A percentile compares a stretch with the other conserved stretches of the same genome.
phyloP scores from a whole-genome alignment of 2,888 invertebrate species.

The Eubasilissa splendida region DNA sequence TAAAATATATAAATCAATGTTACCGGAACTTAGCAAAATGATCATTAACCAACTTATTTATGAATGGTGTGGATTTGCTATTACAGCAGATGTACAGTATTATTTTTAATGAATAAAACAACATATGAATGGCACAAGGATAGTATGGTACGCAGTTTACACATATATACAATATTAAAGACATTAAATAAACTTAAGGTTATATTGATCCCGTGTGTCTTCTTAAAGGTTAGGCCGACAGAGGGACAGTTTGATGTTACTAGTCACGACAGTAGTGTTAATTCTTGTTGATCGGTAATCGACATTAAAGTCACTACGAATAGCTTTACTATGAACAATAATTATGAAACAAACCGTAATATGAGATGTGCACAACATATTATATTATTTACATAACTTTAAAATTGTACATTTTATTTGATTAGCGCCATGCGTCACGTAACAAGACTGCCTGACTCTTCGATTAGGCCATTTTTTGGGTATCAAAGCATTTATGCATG shows the following conservation, averaged over 20 bases:
- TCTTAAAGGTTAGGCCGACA: conserved; percentile 22
- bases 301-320: too few species aligned
- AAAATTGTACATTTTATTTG: too few species aligned
- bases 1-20: conserved; percentile 15
- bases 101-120: conserved; percentile 22
- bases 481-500: too few species aligned
- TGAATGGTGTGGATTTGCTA: conserved; percentile 25
- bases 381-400: too few species aligned
- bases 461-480: too few species aligned
- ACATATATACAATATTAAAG: conserved; percentile 1
- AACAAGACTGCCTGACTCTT: too few species aligned
- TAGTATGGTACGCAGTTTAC: conserved; percentile 23
- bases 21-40: conserved; percentile 19
- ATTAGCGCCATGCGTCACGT: too few species aligned
- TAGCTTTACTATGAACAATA: too few species aligned
- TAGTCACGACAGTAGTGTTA: conserved; percentile 32
- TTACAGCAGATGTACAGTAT: conserved; percentile 29
- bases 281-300: not conserved
- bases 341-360: too few species aligned
- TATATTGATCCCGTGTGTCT: conserved; percentile 29
- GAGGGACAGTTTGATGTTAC: conserved; percentile 33
- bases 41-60: not conserved
- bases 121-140: conserved; percentile 31
- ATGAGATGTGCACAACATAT: too few species aligned
- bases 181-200: conserved; percentile 31